A percentile compares a stretch with the other conserved stretches of the same genome.
These are phyloP conservation scores for Hypocryptadius cinnamomeus DNA, from an alignment of 2,113 vertebrate species.

Conservation along the genomic window DNA sequence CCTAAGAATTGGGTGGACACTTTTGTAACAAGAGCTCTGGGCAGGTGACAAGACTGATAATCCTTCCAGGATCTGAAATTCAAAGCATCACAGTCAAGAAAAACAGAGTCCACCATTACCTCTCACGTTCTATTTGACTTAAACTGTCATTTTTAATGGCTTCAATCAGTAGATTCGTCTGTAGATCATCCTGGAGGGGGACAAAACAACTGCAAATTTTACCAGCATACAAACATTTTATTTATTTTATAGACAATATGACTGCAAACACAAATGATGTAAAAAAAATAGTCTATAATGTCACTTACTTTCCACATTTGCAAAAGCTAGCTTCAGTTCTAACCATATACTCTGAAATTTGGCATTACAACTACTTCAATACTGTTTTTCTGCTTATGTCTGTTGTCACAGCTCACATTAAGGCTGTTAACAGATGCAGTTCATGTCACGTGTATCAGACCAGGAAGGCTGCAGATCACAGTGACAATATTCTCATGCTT, in stretches of 20 bases:
- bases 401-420: background rate
- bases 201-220: background rate
- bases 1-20: background rate
- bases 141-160: conserved; percentile 95
- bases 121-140: conserved; percentile 88
- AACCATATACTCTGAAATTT: background rate
- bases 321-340: background rate
- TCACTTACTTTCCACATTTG: background rate
- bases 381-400: background rate
- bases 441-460: background rate
- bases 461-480: background rate
- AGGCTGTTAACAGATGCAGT: background rate
- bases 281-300: background rate
- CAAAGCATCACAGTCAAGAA: background rate
- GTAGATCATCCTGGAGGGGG: conserved; percentile 82
- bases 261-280: background rate
- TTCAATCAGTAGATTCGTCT: conserved; percentile 84
- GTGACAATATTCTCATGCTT: background rate
- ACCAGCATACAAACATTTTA: background rate
- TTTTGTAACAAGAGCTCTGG: background rate
- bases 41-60: background rate
- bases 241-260: background rate
- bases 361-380: background rate
- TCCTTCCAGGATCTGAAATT: background rate
- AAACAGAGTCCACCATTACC: conserved; percentile 67